Evolutionary conservation across 2,113 vertebrate genomes (phyloP).

Genomic region (Aviceda subcristata): DNA sequence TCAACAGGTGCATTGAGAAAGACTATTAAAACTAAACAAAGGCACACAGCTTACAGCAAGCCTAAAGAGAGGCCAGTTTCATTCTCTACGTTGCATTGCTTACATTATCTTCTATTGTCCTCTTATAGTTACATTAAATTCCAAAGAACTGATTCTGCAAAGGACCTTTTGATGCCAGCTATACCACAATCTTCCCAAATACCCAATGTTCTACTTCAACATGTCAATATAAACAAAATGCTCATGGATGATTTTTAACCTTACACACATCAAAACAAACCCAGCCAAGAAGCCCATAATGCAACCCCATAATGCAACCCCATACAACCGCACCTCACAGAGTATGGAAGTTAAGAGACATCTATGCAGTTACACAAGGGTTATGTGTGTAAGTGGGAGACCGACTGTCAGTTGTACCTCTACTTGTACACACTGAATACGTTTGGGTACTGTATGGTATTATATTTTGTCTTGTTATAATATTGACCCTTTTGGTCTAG

Average conservation of each 20-base stretch:
- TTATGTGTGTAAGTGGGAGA: neutral
- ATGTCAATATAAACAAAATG: neutral
- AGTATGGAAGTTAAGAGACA: neutral
- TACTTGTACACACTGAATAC: neutral
- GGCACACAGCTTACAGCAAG: neutral
- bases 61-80: neutral
- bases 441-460: neutral
- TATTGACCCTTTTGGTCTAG: neutral
- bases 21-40: neutral
- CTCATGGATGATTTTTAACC: neutral
- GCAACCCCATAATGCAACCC: neutral
- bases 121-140: neutral
- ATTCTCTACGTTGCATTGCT: neutral
- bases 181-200: neutral
- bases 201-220: neutral
- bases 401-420: neutral
- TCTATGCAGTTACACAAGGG: neutral
- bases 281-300: fast-evolving
- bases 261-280: neutral
- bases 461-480: neutral
- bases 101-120: neutral
- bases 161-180: neutral
- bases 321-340: neutral
- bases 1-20: neutral
- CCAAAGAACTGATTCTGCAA: neutral